Evolutionary conservation across 2,113 vertebrate species (phyloP), one percentile per base, ranked within the genome.

Genomic region (Carlito syrichta): DNA sequence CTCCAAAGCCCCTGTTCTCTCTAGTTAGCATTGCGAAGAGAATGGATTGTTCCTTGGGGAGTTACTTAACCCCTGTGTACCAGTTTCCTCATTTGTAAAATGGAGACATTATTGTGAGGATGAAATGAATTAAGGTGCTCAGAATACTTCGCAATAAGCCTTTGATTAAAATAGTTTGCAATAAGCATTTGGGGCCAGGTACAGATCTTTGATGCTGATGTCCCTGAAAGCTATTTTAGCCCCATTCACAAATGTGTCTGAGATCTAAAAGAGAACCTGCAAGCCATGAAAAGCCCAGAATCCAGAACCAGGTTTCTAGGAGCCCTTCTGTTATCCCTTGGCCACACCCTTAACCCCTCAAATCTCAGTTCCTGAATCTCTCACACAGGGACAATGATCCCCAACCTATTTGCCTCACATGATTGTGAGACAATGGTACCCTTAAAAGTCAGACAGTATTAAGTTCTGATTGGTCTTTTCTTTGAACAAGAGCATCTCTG

Each of bases 121-220:
- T 63, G 12, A 40, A 14, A 23, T 30, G 45, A 48, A 9, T 74
- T 27, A 48, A 13, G 56, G 40, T 22, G 2, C 76, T 77, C 6
- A 6, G 48, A 63, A 25, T 8, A 66, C 60, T n/a, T 58, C 56
- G 38, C 1, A 2, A 30, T 5, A 10, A 27, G 2, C 22, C 3
- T 56, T 27, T 19, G n/a, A 77, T n/a, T 66, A 30, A 48, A 83
- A 50, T 52, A 27, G 9, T 7, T 17, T 5, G 25, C 43, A 4
- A 4, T 48, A 27, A 43, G 17, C 52, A 32, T 6, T 0, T 0
- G 22, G 27, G 38, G 35, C 38, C 38, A 14, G 52, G 45, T 25
- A 3, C 5, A 3, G 40, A 11, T 38, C 19, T 66, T 11, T 3
- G 16, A 32, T 13, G 27, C 30, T 25, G 10, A 30, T 25, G 12